These are phyloP conservation scores for Cotesia chilonis DNA, from an alignment of 1,140 invertebrate genomes.

Conservation along the genomic window DNA sequence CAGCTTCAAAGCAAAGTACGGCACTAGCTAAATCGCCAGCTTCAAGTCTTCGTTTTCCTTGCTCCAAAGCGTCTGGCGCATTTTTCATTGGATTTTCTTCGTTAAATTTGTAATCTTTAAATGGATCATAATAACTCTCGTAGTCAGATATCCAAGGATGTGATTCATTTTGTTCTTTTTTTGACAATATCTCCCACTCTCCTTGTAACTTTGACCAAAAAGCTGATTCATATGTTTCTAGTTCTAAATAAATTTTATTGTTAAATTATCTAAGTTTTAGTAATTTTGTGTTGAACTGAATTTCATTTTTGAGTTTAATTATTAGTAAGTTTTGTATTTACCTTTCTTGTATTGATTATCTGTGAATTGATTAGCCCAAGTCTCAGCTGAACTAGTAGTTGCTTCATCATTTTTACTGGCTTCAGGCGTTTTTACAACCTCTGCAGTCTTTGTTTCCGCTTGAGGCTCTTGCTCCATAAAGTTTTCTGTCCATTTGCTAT, in stretches of 20 bases:
- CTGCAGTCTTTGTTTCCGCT: slow-evolving; percentile 59
- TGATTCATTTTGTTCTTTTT: slow-evolving; percentile 61
- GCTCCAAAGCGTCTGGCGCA: slow-evolving; percentile 82
- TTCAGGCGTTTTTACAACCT: slow-evolving; percentile 32
- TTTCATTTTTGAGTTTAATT: slow-evolving; percentile 47
- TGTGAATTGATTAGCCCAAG: slow-evolving; percentile 63
- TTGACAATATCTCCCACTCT: slow-evolving; percentile 78
- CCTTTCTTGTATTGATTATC: slow-evolving; percentile 46
- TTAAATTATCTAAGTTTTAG: slow-evolving; percentile 57
- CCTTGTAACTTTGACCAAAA: slow-evolving; percentile 82
- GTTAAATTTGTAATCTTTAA: slow-evolving; percentile 84
- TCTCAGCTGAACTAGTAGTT: slow-evolving; percentile 46
- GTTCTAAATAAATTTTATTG: slow-evolving; percentile 24
- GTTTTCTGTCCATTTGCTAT: slow-evolving; percentile 65
- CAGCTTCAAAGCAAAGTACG: slow-evolving; percentile 96
- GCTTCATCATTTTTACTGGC: slow-evolving; percentile 41
- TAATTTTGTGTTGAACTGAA: slow-evolving; percentile 15
- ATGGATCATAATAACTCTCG: slow-evolving; percentile 71
- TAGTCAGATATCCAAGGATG: slow-evolving; percentile 77
- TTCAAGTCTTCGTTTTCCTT: slow-evolving; percentile 83
- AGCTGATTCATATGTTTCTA: slow-evolving; percentile 67
- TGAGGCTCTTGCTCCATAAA: no score
- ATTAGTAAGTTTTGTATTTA: slow-evolving; percentile 33
- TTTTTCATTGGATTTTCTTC: slow-evolving; percentile 88
- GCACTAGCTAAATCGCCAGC: slow-evolving; percentile 93